Evolutionary conservation across 1,140 invertebrate genomes (phyloP), one percentile per base, ranked within the genome.

Genomic region (Philaenus spumarius): DNA sequence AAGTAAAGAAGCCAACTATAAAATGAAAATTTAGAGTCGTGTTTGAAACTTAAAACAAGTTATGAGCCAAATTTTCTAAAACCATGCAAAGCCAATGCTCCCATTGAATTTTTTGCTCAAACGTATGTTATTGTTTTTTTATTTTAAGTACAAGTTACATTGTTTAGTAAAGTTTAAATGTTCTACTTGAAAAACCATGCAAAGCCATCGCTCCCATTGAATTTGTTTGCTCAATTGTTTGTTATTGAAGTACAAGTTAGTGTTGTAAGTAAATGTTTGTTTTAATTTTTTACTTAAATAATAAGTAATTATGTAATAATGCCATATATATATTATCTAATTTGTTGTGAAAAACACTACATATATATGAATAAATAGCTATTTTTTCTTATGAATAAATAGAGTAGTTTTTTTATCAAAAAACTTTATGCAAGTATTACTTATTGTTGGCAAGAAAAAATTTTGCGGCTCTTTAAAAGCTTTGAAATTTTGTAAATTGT

Each of bases 1-100:
- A 66, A 66, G 43, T 65, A 60, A n/a, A 67, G 63, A 67, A 67
- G 59, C 52, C 63, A 62, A 60, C 56, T 65, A 63, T 65, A 59
- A 58, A 62, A 64, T 66, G 46, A 67, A 62, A 65, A 63, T 59
- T 53, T 63, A 58, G 58, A 62, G 40, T 59, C 51, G 46, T 62
- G 56, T 53, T 58, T 66, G 42, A 65, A 65, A 67, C 53, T 66
- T 23, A 64, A 64, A 64, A 40, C 39, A 58, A 43, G 64, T 57
- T 62, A 9, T 30, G 62, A 60, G 24, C 47, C 40, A 64, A 64
- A 64, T 58, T 64, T 64, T 62, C 63, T 43, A 62, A 58, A 60
- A 46, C 7, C 39, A 63, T 63, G 64, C 64, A 65, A 62, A 59
- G 61, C 52, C 64, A 58, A 58, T 46, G 54, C 47, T 61, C 56